Evolutionary conservation across 2,113 vertebrate genomes (phyloP).

Genomic region (Bombycilla garrulus): DNA sequence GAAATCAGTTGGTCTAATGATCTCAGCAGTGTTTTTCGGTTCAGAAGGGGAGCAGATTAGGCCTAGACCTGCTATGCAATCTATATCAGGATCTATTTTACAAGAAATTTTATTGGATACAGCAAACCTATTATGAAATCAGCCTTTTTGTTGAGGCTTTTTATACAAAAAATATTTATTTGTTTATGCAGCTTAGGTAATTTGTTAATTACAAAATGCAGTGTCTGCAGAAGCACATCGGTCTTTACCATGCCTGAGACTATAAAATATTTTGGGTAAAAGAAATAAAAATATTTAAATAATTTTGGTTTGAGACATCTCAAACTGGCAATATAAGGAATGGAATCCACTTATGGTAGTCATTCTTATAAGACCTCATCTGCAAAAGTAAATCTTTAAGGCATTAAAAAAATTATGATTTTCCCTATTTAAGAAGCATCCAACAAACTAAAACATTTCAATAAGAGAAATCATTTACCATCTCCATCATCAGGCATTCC

Average conservation of each 20-base stretch:
- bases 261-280: slow-evolving; percentile 20
- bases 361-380: neutral
- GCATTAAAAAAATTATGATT: neutral
- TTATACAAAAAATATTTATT: neutral
- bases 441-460: neutral
- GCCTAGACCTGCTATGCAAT: neutral
- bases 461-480: neutral
- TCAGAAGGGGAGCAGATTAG: neutral
- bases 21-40: neutral
- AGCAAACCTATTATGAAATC: neutral
- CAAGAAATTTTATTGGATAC: neutral
- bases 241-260: neutral
- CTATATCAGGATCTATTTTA: neutral
- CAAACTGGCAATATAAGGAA: neutral
- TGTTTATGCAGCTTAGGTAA: neutral
- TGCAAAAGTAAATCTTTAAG: neutral
- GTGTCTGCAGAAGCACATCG: neutral
- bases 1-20: slow-evolving; percentile 2
- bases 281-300: slow-evolving; percentile 42
- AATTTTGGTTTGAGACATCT: slow-evolving; percentile 44
- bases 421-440: neutral
- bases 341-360: neutral
- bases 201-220: neutral
- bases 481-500: neutral
- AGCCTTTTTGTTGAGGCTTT: neutral